A percentile compares a stretch with the other conserved stretches of the same genome.
These are phyloP conservation scores for Salarias fasciatus DNA, from an alignment of 2,797 vertebrate species.

Conservation along the genomic window DNA sequence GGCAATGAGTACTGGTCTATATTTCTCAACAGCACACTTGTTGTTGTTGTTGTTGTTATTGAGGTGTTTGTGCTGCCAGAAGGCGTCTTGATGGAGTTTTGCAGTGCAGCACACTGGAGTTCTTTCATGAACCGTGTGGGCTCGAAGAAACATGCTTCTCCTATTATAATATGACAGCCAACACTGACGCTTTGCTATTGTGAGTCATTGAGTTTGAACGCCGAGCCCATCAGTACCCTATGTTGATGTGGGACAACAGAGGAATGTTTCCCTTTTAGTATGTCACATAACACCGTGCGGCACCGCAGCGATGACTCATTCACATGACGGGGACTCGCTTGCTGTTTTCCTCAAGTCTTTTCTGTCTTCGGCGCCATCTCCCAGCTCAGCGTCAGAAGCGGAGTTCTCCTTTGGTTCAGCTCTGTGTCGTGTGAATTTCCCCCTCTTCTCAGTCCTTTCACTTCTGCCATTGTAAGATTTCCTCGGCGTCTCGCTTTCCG, in stretches of 20 bases:
- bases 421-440: slow-evolving; percentile 8
- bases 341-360: slow-evolving; percentile 10
- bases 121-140: slow-evolving; percentile 40
- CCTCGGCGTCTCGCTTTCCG: neutral
- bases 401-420: slow-evolving; percentile 2
- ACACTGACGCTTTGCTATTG: slow-evolving; percentile 31
- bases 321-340: slow-evolving; percentile 5
- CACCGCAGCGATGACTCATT: slow-evolving; percentile 53
- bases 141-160: slow-evolving; percentile 36
- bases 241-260: slow-evolving; percentile 41
- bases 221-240: slow-evolving; percentile 32
- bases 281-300: slow-evolving; percentile 55
- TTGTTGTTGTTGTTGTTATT: slow-evolving; percentile 21
- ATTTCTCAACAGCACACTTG: slow-evolving; percentile 11
- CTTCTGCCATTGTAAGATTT: neutral
- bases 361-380: slow-evolving; percentile 2
- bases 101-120: slow-evolving; percentile 31
- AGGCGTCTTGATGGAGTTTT: slow-evolving; percentile 23
- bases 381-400: neutral
- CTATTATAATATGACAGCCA: slow-evolving; percentile 55
- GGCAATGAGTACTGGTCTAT: slow-evolving; percentile 3
- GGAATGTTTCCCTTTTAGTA: slow-evolving; percentile 42
- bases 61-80: slow-evolving; percentile 27
- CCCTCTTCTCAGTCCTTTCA: neutral
- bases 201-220: slow-evolving; percentile 54